These are phyloP conservation scores for Drosophila rufa DNA, from an alignment of 1,140 invertebrate genomes.

Conservation along the genomic window DNA sequence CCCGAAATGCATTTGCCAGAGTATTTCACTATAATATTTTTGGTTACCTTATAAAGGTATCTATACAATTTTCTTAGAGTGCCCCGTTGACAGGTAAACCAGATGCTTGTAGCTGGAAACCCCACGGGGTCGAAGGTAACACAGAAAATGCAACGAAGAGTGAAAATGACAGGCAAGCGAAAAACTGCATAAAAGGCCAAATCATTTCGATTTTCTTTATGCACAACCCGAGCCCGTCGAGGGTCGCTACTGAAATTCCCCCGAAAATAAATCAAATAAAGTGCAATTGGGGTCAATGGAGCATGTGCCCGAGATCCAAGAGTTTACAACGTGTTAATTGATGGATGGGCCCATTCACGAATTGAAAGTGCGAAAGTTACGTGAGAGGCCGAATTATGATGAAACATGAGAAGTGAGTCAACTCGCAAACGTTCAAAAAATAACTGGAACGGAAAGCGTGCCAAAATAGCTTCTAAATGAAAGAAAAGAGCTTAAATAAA, in stretches of 20 bases:
- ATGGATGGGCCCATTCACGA: slow-evolving; percentile 52
- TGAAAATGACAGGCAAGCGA: slow-evolving; percentile 32
- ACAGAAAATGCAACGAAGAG: slow-evolving; percentile 25
- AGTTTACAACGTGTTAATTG: slow-evolving; percentile 48
- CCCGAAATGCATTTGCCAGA: too few relatives aligned
- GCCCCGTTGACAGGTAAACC: neutral
- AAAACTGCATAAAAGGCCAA: slow-evolving; percentile 25
- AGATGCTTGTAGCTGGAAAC: slow-evolving; percentile 11
- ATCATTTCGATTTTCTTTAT: slow-evolving; percentile 3
- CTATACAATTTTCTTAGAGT: neutral
- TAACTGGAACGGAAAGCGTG: neutral
- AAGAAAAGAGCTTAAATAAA: neutral
- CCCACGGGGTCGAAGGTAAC: slow-evolving; percentile 30
- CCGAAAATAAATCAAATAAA: slow-evolving; percentile 1
- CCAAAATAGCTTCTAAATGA: slow-evolving; percentile 3
- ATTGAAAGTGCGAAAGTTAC: slow-evolving; percentile 52
- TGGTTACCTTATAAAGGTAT: too few relatives aligned
- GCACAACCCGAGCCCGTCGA: neutral
- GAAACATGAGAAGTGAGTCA: slow-evolving; percentile 43
- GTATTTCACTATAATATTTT: too few relatives aligned
- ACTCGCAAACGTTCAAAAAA: slow-evolving; percentile 10
- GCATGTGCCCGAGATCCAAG: slow-evolving; percentile 4
- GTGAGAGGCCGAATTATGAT: slow-evolving; percentile 28
- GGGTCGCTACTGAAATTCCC: slow-evolving; percentile 5
- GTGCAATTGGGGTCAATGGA: slow-evolving; percentile 22